These are phyloP conservation scores for Muntiacus muntjak DNA, from an alignment of 2,113 vertebrate species.

Conservation along the genomic window DNA sequence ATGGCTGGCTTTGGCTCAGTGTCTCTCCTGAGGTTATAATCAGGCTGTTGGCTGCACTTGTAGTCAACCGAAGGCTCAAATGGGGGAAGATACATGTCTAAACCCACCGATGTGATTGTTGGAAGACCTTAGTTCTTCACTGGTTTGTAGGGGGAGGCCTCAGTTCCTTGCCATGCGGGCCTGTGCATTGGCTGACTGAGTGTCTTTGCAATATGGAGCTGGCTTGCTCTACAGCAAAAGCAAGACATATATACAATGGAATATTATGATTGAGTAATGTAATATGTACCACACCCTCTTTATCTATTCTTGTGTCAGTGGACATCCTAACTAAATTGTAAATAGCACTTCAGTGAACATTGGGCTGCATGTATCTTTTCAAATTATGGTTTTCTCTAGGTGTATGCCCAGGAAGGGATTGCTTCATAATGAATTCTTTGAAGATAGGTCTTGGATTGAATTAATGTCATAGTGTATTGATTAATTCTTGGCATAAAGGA, in stretches of 20 bases:
- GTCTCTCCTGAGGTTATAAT: neutral
- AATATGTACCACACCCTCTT: neutral
- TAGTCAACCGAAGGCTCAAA: neutral
- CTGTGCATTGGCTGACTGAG: neutral
- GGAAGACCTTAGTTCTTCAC: neutral
- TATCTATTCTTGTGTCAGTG: neutral
- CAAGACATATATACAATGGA: neutral
- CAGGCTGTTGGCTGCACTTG: neutral
- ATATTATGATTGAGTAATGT: neutral
- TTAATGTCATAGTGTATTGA: neutral
- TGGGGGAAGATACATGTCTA: neutral
- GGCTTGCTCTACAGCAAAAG: neutral
- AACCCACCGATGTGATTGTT: neutral
- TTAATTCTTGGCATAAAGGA: neutral
- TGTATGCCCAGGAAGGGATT: neutral
- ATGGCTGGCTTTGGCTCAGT: neutral
- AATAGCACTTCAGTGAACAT: neutral
- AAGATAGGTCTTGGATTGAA: neutral
- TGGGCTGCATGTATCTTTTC: neutral
- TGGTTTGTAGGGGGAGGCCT: neutral
- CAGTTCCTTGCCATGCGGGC: accelerated
- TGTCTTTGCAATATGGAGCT: neutral
- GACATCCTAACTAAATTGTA: neutral
- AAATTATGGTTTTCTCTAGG: neutral
- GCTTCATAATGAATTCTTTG: neutral